A percentile compares a stretch with the other conserved stretches of the same genome.
Evolutionary conservation across 2,113 vertebrate genomes (phyloP).

Genomic region (Xiphophorus maculatus): DNA sequence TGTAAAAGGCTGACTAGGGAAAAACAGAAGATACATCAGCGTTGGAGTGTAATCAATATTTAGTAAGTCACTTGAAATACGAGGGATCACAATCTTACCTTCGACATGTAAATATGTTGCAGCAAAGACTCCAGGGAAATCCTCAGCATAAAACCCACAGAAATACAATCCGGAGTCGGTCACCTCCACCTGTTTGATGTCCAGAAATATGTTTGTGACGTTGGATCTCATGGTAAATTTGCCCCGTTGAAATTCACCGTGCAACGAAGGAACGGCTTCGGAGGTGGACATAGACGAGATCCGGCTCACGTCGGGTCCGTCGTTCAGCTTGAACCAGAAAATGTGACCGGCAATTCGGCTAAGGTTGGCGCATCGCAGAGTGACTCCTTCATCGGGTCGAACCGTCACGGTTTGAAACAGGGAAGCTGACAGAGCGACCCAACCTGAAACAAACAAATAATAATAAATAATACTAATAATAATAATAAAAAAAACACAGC

Average conservation of each 20-base stretch:
- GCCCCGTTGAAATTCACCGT: not conserved
- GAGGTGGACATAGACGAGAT: rapidly evolving
- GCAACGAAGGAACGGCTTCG: no score
- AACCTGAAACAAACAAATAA: no score
- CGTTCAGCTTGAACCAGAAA: no score
- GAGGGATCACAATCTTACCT: slow-evolving; percentile 30
- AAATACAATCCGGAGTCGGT: slow-evolving; percentile 40
- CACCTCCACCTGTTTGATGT: slow-evolving; percentile 1
- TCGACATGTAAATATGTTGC: slow-evolving; percentile 30
- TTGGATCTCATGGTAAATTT: slow-evolving; percentile 33
- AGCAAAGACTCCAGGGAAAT: rapidly evolving
- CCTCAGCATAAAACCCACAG: not conserved
- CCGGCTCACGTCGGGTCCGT: no score
- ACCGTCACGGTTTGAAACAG: no score
- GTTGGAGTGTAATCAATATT: not conserved
- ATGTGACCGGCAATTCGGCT: no score
- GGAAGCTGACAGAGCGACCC: no score
- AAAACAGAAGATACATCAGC: not conserved
- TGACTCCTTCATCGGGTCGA: no score
- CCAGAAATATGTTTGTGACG: slow-evolving; percentile 8
- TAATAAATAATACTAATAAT: no score
- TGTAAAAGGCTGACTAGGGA: not conserved
- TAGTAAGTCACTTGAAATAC: not conserved
- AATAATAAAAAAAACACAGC: no score
- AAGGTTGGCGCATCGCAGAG: no score